Conservation (phyloP, 2,797 vertebrate species). For the Myiotriccus ornatus region DNA sequence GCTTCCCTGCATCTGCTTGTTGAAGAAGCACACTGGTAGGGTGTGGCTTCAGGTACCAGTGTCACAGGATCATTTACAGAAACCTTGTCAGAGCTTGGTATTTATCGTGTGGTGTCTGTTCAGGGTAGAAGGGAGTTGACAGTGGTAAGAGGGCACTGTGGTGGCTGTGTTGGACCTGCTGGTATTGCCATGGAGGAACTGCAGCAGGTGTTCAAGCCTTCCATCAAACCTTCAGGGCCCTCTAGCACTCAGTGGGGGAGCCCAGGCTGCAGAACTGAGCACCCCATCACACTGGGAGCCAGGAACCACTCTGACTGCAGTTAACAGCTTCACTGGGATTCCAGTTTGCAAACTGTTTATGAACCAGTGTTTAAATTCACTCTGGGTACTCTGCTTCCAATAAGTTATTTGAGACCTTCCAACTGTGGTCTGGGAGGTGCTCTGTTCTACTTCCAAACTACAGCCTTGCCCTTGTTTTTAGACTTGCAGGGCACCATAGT, state of each 20-base stretch:
- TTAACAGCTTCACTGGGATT: background rate
- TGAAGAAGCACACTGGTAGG: background rate
- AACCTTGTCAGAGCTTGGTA: background rate
- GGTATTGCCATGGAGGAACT: background rate
- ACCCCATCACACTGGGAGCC: accelerated
- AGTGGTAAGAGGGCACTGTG: background rate
- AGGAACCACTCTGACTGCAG: accelerated
- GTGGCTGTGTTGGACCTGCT: background rate
- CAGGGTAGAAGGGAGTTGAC: background rate
- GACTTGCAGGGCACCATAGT: background rate
- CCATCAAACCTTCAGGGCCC: background rate
- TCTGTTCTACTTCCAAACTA: background rate
- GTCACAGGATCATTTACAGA: background rate
- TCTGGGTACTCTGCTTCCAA: background rate
- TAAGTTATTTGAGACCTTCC: background rate
- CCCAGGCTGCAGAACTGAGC: background rate
- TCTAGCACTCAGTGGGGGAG: background rate
- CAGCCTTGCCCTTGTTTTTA: background rate
- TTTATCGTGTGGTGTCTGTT: background rate
- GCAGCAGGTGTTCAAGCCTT: accelerated
- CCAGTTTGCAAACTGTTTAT: background rate
- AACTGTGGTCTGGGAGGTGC: background rate
- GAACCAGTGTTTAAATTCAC: conserved; percentile 23
- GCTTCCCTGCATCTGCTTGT: background rate
- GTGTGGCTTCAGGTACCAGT: background rate